Percentiles rank a stretch among this genome's conserved stretches.
Conservation (phyloP, 2,888 invertebrate genomes). For the Pherbina coryleti region DNA sequence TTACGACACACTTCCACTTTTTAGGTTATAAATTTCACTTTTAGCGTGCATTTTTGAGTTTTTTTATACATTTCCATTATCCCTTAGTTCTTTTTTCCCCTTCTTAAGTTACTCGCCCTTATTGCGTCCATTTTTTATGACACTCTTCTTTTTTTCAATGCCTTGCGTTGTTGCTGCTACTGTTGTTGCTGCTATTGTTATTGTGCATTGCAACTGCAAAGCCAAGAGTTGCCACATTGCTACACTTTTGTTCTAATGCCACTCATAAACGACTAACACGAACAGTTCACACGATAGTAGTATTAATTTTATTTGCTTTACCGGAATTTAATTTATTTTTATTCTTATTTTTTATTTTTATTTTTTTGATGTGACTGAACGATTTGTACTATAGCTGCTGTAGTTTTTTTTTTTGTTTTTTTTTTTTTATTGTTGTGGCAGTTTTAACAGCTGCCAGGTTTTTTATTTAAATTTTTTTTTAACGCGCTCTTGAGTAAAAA, state of each 20-base stretch:
- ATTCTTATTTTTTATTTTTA: background rate
- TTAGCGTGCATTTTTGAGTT: too few relatives aligned
- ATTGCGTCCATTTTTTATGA: background rate
- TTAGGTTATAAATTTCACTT: too few relatives aligned
- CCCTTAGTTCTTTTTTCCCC: too few relatives aligned
- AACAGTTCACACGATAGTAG: background rate
- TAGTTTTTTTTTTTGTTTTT: background rate
- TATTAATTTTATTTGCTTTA: slow-evolving; percentile 20
- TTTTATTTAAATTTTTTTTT: background rate
- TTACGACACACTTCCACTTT: too few relatives aligned
- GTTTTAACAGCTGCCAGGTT: background rate
- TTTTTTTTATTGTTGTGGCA: too few relatives aligned
- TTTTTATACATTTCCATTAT: too few relatives aligned
- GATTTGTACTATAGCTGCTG: too few relatives aligned
- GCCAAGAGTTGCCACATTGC: slow-evolving; percentile 17
- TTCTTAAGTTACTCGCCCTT: too few relatives aligned
- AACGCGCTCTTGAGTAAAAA: too few relatives aligned
- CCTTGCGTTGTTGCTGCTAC: background rate
- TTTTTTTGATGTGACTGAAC: background rate
- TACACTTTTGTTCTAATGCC: slow-evolving; percentile 18
- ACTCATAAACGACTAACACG: slow-evolving; percentile 4
- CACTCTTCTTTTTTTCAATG: background rate
- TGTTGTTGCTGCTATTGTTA: background rate
- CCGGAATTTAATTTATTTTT: background rate
- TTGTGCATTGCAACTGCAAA: background rate